Evolutionary conservation across 2,113 vertebrate species (phyloP), one percentile per base, ranked within the genome.

Genomic region (Ahaetulla prasina): DNA sequence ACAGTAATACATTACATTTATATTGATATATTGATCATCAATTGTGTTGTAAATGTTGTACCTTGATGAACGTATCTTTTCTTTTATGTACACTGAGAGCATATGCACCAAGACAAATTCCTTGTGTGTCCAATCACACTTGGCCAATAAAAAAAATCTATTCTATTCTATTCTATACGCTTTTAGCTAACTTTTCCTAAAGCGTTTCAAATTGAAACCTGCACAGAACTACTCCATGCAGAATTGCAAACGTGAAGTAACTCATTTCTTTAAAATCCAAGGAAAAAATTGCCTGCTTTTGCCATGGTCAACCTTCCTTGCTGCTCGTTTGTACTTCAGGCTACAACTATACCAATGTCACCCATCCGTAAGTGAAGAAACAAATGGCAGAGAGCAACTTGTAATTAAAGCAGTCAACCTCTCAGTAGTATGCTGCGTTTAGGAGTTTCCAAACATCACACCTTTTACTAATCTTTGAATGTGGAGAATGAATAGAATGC

Each of bases 331-430:
- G 68, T 54, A 91, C 74, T 89, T 47, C 53, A 93, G 93, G 85
- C 85, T 90, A 92, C 87, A 88, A 74, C 23, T 89, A 92, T 87
- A 57, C 25, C 86, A 95, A 89, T 55, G 84, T 95, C 89, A 96
- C 91, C 84, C 89, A 80, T 55, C 74, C 57, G 90, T 27, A 94
- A 93, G 91, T 85, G 80, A 92, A 91, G 86, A 60, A 57, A 54
- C 52, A 90, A 89, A 49, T 55, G 88, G 57, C 43, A 43, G 39
- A 94, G 90, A 49, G 22, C 90, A 94, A 53, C 27, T 54, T 91
- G 91, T 95, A 96, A 96, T 95, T 94, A 93, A 94, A 92, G 4
- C 35, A 30, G 35, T 87, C 85, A 80, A 50, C 18, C 91, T 94
- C 93, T 94, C 89, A 90, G 4, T 45, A 23, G 35, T 84, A 68